phyloP scores from a whole-genome alignment of 2,888 invertebrate genomes.

The Drosophila paramelanica region DNA sequence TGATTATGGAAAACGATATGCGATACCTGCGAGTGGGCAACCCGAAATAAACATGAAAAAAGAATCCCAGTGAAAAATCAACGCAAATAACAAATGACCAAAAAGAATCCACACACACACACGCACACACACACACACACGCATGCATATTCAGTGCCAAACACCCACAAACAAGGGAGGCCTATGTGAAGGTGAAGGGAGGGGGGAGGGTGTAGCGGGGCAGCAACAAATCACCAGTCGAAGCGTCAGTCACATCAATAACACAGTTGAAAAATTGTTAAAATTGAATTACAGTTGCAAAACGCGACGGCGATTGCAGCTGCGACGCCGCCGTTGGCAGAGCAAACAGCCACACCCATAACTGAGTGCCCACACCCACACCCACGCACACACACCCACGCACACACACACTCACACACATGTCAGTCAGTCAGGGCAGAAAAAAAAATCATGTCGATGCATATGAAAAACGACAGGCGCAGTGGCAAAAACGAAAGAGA shows the following conservation, averaged over 20 bases:
- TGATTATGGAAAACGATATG: slow-evolving; percentile 72
- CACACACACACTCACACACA: slow-evolving; percentile 16
- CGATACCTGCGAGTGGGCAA: slow-evolving; percentile 23
- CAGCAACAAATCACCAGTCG: slow-evolving; percentile 81
- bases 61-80: slow-evolving; percentile 48
- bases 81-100: slow-evolving; percentile 76
- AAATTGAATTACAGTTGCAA: slow-evolving; percentile 82
- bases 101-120: slow-evolving; percentile 37
- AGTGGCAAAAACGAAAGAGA: neutral
- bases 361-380: slow-evolving; percentile 9
- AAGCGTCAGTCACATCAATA: slow-evolving; percentile 83
- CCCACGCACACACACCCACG: slow-evolving; percentile 16
- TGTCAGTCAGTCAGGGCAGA: slow-evolving; percentile 24
- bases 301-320: slow-evolving; percentile 69
- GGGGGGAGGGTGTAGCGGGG: neutral
- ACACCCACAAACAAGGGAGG: slow-evolving; percentile 34
- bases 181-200: slow-evolving; percentile 11
- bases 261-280: slow-evolving; percentile 84
- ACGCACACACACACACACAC: slow-evolving; percentile 6
- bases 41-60: slow-evolving; percentile 27
- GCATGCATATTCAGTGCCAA: slow-evolving; percentile 5
- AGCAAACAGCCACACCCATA: slow-evolving; percentile 58
- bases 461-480: slow-evolving; percentile 66
- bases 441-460: slow-evolving; percentile 52
- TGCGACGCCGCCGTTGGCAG: slow-evolving; percentile 44